Conservation (phyloP, 2,888 invertebrate genomes). For the Cataglyphis livida region DNA sequence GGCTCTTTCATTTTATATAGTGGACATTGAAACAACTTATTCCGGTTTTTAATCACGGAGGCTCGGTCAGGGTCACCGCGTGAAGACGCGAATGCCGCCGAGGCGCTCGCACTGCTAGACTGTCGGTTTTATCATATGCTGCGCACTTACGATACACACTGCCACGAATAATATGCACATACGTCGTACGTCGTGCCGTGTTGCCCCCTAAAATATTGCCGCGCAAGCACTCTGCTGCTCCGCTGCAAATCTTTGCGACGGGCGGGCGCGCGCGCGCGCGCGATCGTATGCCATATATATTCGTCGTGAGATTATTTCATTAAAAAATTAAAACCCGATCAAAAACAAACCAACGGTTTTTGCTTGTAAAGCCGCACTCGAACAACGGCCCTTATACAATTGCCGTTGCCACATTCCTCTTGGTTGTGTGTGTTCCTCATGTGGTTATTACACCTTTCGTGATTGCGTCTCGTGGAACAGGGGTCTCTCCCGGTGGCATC, state of each 20-base stretch:
- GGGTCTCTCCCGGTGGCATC: conserved; percentile 45
- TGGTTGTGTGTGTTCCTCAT: conserved; percentile 65
- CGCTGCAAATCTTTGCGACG: conserved; percentile 15
- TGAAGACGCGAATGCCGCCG: conserved; percentile 83
- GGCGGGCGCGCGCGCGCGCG: conserved; percentile 37
- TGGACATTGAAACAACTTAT: conserved; percentile 86
- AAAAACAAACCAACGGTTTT: conserved; percentile 83
- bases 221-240: not conserved
- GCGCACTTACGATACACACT: conserved; percentile 85
- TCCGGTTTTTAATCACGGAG: conserved; percentile 86
- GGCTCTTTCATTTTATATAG: conserved; percentile 84
- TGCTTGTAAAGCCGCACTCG: conserved; percentile 82
- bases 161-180: conserved; percentile 80
- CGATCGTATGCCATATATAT: conserved; percentile 77
- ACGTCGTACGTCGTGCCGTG: conserved; percentile 70
- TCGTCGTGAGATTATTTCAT: conserved; percentile 86
- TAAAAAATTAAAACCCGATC: conserved; percentile 86
- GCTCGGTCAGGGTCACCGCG: conserved; percentile 83
- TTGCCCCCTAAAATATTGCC: conserved; percentile 47
- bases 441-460: conserved; percentile 48
- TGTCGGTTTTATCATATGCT: conserved; percentile 85
- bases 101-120: conserved; percentile 86
- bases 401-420: conserved; percentile 73
- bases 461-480: conserved; percentile 55
- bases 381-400: conserved; percentile 74